A percentile compares a stretch with the other conserved stretches of the same genome.
These are phyloP conservation scores for Acromyrmex charruanus DNA, from an alignment of 1,140 invertebrate species.

Conservation along the genomic window DNA sequence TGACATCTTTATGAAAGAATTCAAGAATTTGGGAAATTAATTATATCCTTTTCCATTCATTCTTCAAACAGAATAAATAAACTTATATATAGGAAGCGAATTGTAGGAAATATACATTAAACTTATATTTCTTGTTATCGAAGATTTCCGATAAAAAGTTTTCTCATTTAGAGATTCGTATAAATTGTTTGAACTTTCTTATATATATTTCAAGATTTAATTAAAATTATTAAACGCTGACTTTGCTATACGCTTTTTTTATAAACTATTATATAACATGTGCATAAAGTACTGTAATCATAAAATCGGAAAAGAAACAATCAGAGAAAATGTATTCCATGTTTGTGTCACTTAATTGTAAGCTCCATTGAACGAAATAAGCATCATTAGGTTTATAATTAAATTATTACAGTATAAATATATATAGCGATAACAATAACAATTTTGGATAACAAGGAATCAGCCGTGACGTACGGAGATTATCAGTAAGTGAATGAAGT, in stretches of 20 bases:
- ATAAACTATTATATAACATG: neutral
- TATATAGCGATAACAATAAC: too few relatives aligned
- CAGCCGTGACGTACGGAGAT: neutral
- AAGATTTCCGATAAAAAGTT: constrained; percentile 5
- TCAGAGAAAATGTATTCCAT: neutral
- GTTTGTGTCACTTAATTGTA: neutral
- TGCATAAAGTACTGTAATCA: neutral
- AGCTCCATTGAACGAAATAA: neutral
- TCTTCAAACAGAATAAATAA: neutral
- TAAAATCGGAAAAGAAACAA: too few relatives aligned
- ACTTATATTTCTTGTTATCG: neutral
- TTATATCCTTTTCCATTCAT: constrained; percentile 11
- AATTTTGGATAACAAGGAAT: neutral
- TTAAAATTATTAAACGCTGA: neutral
- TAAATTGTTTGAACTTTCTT: neutral
- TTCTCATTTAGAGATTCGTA: neutral
- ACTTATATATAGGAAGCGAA: neutral
- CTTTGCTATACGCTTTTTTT: neutral
- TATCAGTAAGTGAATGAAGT: constrained; percentile 22
- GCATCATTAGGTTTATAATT: constrained; percentile 22
- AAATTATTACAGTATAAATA: constrained; percentile 20
- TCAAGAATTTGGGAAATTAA: neutral
- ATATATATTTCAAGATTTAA: constrained; percentile 13
- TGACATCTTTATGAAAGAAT: constrained; percentile 25
- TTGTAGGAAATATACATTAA: neutral